Evolutionary conservation across 2,888 invertebrate genomes (phyloP).

Genomic region (Danaus chrysippus): DNA sequence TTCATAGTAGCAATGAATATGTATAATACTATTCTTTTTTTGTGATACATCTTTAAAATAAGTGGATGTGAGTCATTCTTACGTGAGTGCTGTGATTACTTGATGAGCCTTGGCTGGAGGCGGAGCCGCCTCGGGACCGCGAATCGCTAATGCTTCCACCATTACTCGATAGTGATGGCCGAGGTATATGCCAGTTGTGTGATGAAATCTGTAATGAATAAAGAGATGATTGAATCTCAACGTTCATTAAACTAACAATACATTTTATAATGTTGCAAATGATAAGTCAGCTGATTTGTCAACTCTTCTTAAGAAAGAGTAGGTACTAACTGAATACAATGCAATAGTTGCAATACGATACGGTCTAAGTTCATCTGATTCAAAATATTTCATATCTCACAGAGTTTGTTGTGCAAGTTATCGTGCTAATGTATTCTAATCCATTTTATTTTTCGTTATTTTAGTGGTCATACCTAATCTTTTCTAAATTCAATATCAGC

Average conservation of each 20-base stretch:
- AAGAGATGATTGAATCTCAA: neutral
- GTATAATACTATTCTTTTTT: neutral
- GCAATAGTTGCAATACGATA: slow-evolving; percentile 20
- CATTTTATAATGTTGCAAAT: slow-evolving; percentile 14
- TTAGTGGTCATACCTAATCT: no score
- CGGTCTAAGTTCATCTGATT: slow-evolving; percentile 14
- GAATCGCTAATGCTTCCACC: slow-evolving; percentile 60
- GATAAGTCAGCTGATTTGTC: slow-evolving; percentile 7
- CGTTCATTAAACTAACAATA: neutral
- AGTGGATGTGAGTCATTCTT: slow-evolving; percentile 46
- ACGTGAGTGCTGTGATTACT: slow-evolving; percentile 90
- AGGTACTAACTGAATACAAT: slow-evolving; percentile 17
- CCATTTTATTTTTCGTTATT: neutral
- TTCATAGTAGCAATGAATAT: neutral
- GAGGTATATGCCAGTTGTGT: slow-evolving; percentile 87
- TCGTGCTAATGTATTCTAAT: neutral
- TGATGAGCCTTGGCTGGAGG: slow-evolving; percentile 80
- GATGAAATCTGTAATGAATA: slow-evolving; percentile 57
- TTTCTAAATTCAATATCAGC: no score
- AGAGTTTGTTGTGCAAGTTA: slow-evolving; percentile 7
- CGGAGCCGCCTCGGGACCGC: slow-evolving; percentile 80
- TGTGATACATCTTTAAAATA: slow-evolving; percentile 9
- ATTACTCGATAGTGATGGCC: slow-evolving; percentile 84
- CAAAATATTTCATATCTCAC: slow-evolving; percentile 15
- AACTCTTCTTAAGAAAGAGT: slow-evolving; percentile 13